Percentiles rank a stretch among this genome's conserved stretches.
Conservation (phyloP, 2,113 vertebrate species). For the Mesocricetus auratus region DNA sequence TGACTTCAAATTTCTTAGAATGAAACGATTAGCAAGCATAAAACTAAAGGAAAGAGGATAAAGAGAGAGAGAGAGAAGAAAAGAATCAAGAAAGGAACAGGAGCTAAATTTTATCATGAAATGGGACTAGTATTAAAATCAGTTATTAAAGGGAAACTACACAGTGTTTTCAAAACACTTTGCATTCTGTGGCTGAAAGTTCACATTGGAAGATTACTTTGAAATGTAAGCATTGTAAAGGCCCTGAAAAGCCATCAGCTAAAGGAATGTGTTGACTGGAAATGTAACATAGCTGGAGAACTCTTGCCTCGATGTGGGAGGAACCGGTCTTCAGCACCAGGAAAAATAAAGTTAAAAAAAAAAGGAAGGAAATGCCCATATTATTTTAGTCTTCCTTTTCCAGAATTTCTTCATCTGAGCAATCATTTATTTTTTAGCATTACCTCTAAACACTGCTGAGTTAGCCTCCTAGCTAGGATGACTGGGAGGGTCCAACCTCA, state of each 20-base stretch:
- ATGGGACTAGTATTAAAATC: background rate
- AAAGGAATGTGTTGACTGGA: background rate
- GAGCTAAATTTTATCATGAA: background rate
- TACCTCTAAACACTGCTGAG: background rate
- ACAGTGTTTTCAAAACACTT: background rate
- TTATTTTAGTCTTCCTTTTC: background rate
- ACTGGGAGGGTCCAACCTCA: background rate
- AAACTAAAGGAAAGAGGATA: background rate
- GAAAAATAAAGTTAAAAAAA: background rate
- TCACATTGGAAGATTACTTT: background rate
- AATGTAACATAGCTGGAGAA: background rate
- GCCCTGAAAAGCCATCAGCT: background rate
- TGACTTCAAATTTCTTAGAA: constrained; percentile 23
- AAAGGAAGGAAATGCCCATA: background rate
- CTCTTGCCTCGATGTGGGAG: background rate
- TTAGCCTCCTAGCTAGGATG: background rate
- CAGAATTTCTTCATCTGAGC: background rate
- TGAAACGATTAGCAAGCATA: background rate
- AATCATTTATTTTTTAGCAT: background rate
- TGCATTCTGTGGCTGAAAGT: background rate
- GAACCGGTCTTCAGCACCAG: background rate
- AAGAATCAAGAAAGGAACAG: background rate
- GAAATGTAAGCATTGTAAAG: background rate
- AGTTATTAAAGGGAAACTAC: constrained; percentile 27
- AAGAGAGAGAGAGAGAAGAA: background rate